Evolutionary conservation across 2,888 invertebrate genomes (phyloP).

Genomic region (Drymonia ruficornis): DNA sequence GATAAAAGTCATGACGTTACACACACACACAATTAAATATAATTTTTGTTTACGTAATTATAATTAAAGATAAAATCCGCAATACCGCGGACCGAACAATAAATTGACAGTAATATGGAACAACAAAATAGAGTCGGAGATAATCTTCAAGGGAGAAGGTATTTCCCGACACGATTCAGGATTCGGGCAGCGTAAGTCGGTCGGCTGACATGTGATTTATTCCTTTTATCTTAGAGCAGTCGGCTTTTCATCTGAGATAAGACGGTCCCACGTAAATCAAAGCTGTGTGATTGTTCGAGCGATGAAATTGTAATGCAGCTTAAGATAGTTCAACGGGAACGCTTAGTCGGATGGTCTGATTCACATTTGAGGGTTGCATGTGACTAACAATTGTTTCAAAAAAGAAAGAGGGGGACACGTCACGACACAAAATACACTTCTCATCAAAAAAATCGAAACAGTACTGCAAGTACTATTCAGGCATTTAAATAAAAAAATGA

Average conservation of each 20-base stretch:
- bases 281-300: conserved; percentile 61
- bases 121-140: conserved; percentile 40
- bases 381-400: too few relatives aligned
- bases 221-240: conserved; percentile 71
- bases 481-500: too few relatives aligned
- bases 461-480: too few relatives aligned
- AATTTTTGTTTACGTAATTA: neutral
- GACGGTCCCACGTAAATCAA: conserved; percentile 69
- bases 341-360: neutral
- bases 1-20: too few relatives aligned
- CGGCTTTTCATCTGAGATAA: conserved; percentile 71
- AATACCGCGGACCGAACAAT: conserved; percentile 24
- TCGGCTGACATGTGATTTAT: conserved; percentile 77
- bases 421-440: too few relatives aligned
- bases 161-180: conserved; percentile 38
- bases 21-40: too few relatives aligned
- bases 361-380: neutral
- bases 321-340: conserved; percentile 16
- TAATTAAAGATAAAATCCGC: conserved; percentile 8
- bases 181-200: conserved; percentile 66
- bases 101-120: conserved; percentile 39
- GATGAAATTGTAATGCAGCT: conserved; percentile 63
- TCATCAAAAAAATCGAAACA: too few relatives aligned
- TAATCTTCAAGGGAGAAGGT: conserved; percentile 43
- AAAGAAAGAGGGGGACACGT: too few relatives aligned